Conservation (phyloP, 2,797 vertebrate species). For the Pempheris klunzingeri region DNA sequence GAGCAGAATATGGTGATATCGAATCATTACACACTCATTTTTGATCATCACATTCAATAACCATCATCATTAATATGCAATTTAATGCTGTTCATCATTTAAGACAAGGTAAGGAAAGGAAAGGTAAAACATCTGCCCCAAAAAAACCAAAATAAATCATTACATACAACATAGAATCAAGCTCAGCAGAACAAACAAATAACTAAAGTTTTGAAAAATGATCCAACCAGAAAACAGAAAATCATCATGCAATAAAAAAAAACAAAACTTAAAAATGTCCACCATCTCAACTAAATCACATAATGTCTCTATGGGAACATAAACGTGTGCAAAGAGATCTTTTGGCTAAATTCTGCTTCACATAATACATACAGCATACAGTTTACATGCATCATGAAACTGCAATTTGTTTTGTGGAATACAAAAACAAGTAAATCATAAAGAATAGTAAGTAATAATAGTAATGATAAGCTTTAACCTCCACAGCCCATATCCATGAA, state of each 20-base stretch:
- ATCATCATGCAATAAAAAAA: neutral
- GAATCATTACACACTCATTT: neutral
- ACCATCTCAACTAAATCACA: neutral
- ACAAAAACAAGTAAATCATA: neutral
- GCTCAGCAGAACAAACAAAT: neutral
- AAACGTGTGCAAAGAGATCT: no score
- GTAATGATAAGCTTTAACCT: no score
- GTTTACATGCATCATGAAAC: neutral
- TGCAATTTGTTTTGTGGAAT: neutral
- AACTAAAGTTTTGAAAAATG: neutral
- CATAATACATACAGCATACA: no score
- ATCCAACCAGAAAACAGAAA: neutral
- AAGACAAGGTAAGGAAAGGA: conserved; percentile 2
- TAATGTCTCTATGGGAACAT: no score
- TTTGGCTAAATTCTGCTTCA: neutral
- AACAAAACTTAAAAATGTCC: no score
- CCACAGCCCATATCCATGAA: no score
- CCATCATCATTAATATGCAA: neutral
- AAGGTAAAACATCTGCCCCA: neutral
- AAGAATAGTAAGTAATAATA: no score
- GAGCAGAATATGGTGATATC: no score
- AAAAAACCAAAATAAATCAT: neutral
- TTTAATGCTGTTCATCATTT: neutral
- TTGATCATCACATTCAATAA: neutral
- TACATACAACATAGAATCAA: neutral